Evolutionary conservation across 2,888 invertebrate species (phyloP).

Genomic region (Hetaerina titia): DNA sequence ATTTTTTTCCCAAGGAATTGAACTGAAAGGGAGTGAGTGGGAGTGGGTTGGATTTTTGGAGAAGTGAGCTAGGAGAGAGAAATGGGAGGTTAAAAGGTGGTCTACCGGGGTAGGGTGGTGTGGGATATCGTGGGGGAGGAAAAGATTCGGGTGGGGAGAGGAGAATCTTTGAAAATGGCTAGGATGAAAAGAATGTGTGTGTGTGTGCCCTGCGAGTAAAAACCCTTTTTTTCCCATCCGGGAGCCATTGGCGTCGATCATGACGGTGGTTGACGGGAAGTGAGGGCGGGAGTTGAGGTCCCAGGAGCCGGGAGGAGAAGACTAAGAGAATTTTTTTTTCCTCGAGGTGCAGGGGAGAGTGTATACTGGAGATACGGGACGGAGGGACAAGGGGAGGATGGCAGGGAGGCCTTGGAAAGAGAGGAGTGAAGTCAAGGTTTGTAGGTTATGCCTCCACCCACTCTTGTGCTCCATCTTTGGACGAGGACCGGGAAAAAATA

Average conservation of each 20-base stretch:
- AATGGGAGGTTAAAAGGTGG: conserved; percentile 1
- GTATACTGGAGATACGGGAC: background rate
- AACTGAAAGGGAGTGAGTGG: background rate
- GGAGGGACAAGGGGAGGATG: background rate
- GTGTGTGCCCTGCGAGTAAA: background rate
- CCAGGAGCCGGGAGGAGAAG: background rate
- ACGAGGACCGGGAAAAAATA: background rate
- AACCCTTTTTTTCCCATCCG: background rate
- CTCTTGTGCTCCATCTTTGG: background rate
- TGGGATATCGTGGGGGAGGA: background rate
- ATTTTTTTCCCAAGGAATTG: background rate
- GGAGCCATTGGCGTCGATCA: conserved; percentile 45
- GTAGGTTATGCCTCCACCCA: conserved; percentile 35
- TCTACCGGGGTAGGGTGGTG: background rate
- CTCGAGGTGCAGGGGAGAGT: background rate
- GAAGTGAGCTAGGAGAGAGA: background rate
- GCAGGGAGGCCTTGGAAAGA: background rate
- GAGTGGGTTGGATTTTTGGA: background rate
- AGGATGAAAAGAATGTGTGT: conserved; percentile 32
- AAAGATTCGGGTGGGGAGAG: background rate
- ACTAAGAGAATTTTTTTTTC: background rate
- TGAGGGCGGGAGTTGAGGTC: background rate
- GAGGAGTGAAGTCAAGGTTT: conserved; percentile 37
- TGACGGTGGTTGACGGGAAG: conserved; percentile 23
- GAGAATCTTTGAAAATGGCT: background rate